A percentile compares a stretch with the other conserved stretches of the same genome.
Evolutionary conservation across 1,140 invertebrate species (phyloP).

Genomic region (Nebria ingens): DNA sequence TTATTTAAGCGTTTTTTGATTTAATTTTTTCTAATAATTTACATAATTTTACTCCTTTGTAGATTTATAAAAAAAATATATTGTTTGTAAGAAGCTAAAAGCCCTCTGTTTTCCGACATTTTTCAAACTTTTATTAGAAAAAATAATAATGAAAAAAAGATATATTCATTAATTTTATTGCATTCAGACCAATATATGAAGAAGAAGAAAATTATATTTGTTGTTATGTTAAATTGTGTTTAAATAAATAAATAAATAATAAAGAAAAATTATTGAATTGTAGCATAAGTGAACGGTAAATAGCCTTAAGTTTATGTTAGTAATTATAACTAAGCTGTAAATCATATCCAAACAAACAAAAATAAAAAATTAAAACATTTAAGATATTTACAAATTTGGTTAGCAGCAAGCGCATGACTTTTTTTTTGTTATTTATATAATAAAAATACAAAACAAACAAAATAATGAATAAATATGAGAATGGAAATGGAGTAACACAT

Average conservation of each 20-base stretch:
- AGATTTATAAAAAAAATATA: too few species aligned
- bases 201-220: too few species aligned
- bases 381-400: constrained; percentile 2
- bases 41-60: too few species aligned
- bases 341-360: constrained; percentile 4
- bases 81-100: too few species aligned
- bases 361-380: too few species aligned
- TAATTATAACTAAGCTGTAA: neutral
- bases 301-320: constrained; percentile 8
- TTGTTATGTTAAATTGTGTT: constrained; percentile 2
- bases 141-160: too few species aligned
- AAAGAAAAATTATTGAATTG: neutral
- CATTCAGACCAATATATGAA: constrained; percentile 1
- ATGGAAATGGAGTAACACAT: neutral
- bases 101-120: too few species aligned
- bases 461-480: neutral
- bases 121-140: too few species aligned
- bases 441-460: constrained; percentile 2
- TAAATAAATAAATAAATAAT: neutral
- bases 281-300: constrained; percentile 6
- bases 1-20: too few species aligned
- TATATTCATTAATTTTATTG: too few species aligned
- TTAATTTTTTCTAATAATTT: too few species aligned
- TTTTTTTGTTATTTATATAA: neutral
- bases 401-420: neutral